Evolutionary conservation across 2,888 invertebrate genomes (phyloP).

Genomic region (Hemicrepidius hirtus): DNA sequence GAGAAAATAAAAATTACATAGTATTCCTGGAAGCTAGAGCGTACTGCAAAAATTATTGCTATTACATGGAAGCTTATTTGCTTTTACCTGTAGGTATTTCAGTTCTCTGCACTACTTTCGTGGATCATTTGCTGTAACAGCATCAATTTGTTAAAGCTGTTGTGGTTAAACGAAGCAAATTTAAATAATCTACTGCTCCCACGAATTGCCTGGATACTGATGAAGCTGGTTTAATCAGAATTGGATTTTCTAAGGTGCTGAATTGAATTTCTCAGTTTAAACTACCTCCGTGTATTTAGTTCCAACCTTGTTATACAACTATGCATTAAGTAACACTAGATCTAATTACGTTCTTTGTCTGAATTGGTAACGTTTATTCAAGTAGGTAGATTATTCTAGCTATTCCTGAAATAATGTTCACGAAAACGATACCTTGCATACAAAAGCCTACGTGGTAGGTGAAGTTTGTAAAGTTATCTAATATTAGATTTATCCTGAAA

Average conservation of each 20-base stretch:
- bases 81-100: slow-evolving; percentile 30
- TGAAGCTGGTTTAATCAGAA: slow-evolving; percentile 37
- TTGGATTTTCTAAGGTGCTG: slow-evolving; percentile 35
- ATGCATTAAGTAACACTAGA: slow-evolving; percentile 18
- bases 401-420: background rate
- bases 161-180: slow-evolving; percentile 40
- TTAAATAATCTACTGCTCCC: slow-evolving; percentile 37
- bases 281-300: slow-evolving; percentile 27
- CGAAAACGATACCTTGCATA: no score
- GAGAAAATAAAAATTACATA: background rate
- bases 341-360: slow-evolving; percentile 11
- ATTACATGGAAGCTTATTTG: slow-evolving; percentile 22
- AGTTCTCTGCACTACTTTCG: slow-evolving; percentile 33
- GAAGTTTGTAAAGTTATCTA: no score
- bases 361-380: background rate
- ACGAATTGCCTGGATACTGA: slow-evolving; percentile 33
- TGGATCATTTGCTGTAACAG: slow-evolving; percentile 35
- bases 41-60: slow-evolving; percentile 6
- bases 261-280: slow-evolving; percentile 37
- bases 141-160: slow-evolving; percentile 41
- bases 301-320: slow-evolving; percentile 13
- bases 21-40: background rate
- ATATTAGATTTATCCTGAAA: no score
- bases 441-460: no score
- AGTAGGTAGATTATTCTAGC: background rate